These are phyloP conservation scores for Tachystola acroxantha DNA, from an alignment of 2,888 invertebrate genomes.

Conservation along the genomic window DNA sequence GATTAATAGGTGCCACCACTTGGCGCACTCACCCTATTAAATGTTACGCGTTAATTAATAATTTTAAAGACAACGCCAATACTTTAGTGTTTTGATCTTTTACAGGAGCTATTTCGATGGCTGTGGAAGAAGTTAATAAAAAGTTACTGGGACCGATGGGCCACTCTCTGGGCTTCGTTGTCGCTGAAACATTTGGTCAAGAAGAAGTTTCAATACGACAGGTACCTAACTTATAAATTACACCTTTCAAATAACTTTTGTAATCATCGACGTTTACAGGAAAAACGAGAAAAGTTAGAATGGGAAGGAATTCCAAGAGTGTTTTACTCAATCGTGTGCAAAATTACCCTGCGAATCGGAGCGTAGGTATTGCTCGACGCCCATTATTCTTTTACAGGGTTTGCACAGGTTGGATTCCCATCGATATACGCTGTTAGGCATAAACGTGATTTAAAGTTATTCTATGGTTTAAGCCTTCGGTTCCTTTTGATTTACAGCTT, in stretches of 20 bases:
- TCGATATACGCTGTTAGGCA: no score
- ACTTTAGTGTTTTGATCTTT: constrained; percentile 13
- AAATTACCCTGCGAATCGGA: constrained; percentile 40
- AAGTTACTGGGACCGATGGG: constrained; percentile 80
- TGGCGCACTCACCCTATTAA: constrained; percentile 31
- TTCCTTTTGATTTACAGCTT: no score
- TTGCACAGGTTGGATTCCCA: constrained; percentile 35
- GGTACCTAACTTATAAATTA: constrained; percentile 28
- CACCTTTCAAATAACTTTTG: constrained; percentile 7
- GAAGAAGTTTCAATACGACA: constrained; percentile 91
- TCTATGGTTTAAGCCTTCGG: no score
- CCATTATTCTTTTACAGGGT: constrained; percentile 51
- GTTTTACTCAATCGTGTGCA: constrained; percentile 43
- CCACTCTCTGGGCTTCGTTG: constrained; percentile 86
- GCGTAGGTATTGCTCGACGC: constrained; percentile 23
- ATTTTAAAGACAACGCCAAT: constrained; percentile 3
- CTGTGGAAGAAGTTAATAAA: constrained; percentile 88
- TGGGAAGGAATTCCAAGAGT: constrained; percentile 24
- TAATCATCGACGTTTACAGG: constrained; percentile 13
- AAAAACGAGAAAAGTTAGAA: constrained; percentile 8
- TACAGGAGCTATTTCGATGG: constrained; percentile 91
- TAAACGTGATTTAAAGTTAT: no score
- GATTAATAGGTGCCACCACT: constrained; percentile 34
- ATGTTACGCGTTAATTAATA: constrained; percentile 20
- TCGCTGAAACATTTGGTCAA: constrained; percentile 94